A percentile compares a stretch with the other conserved stretches of the same genome.
These are phyloP conservation scores for Strigamia transsilvanica DNA, from an alignment of 2,888 invertebrate species.

Conservation along the genomic window DNA sequence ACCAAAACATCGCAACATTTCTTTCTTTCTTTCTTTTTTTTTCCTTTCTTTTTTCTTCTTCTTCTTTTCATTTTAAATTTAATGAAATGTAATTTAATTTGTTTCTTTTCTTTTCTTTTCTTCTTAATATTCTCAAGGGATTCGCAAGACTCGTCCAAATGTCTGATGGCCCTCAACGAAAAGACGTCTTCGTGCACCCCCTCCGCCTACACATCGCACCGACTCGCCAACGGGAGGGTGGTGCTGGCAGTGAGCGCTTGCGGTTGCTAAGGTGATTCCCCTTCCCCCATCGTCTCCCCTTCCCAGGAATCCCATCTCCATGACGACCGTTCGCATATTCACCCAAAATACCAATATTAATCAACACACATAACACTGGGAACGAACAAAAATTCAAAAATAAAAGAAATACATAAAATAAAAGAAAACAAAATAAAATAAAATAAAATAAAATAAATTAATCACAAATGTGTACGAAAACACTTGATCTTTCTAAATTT, in stretches of 20 bases:
- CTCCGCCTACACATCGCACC: background rate
- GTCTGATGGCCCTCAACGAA: background rate
- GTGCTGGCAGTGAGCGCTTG: background rate
- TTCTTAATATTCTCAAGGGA: too few species aligned
- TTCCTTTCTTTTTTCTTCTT: background rate
- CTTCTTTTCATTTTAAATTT: background rate
- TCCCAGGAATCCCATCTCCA: background rate
- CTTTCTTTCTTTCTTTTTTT: too few species aligned
- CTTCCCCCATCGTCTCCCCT: background rate
- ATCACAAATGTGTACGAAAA: too few species aligned
- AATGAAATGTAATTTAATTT: too few species aligned
- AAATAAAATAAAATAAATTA: background rate
- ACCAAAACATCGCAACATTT: background rate
- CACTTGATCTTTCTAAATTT: too few species aligned
- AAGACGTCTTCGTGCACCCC: background rate
- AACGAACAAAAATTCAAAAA: background rate
- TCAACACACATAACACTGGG: background rate
- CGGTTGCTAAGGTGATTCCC: conserved; percentile 7
- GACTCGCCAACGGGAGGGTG: background rate
- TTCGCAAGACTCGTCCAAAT: background rate
- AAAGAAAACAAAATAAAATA: background rate
- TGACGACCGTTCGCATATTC: background rate
- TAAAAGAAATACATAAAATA: background rate
- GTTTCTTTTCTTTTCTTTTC: too few species aligned
- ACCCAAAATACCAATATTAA: background rate